These are phyloP conservation scores for Clanis bilineata DNA, from an alignment of 2,888 invertebrate genomes.

Conservation along the genomic window DNA sequence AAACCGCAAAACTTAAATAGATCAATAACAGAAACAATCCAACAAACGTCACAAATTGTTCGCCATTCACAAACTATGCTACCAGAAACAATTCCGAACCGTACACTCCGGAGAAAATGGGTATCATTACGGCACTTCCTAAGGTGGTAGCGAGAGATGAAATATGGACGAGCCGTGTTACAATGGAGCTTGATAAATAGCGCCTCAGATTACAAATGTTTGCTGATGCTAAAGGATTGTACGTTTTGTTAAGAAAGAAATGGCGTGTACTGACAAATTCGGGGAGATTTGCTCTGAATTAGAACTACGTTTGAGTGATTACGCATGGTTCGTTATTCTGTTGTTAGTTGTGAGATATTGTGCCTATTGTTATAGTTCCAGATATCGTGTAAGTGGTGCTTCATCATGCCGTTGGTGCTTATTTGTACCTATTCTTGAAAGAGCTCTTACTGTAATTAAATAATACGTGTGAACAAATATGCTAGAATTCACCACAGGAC, in stretches of 20 bases:
- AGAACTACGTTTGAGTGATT: constrained; percentile 17
- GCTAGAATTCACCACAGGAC: not conserved
- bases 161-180: constrained; percentile 41
- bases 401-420: not conserved
- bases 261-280: constrained; percentile 19
- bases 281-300: constrained; percentile 18
- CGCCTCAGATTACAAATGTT: constrained; percentile 44
- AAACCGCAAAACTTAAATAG: not conserved
- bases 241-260: constrained; percentile 23
- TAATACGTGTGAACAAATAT: not conserved
- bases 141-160: constrained; percentile 36
- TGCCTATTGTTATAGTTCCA: not conserved
- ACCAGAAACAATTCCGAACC: constrained; percentile 4
- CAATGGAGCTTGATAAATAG: constrained; percentile 49
- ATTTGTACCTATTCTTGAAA: not conserved
- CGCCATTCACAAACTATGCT: not conserved
- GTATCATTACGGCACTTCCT: constrained; percentile 35
- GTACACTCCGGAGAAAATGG: constrained; percentile 30
- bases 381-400: not conserved
- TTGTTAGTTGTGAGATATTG: constrained; percentile 8
- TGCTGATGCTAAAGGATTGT: constrained; percentile 42
- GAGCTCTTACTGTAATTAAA: not conserved
- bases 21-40: not conserved
- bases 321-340: constrained; percentile 1
- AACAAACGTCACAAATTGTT: constrained; percentile 5